Percentiles rank a stretch among this genome's conserved stretches.
These are phyloP conservation scores for Lasius fuliginosus DNA, from an alignment of 2,888 invertebrate genomes.

Conservation along the genomic window DNA sequence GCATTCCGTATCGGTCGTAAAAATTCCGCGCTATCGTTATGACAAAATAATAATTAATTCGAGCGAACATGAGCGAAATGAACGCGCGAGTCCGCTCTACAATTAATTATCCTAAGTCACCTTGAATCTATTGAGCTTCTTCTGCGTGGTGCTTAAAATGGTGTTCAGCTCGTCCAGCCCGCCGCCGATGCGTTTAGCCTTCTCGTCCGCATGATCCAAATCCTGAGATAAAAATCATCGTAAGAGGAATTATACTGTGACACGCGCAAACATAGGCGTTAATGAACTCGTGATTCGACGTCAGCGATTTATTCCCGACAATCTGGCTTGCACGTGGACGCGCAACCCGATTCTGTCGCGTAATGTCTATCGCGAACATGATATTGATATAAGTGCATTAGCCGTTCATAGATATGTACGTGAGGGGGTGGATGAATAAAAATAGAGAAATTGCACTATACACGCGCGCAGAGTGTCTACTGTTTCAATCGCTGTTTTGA, in stretches of 20 bases:
- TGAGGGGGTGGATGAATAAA: not conserved
- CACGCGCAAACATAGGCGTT: conserved; percentile 9
- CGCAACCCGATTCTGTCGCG: conserved; percentile 31
- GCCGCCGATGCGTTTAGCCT: conserved; percentile 89
- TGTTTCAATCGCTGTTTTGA: not conserved
- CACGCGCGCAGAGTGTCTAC: not conserved
- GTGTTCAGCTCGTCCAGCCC: conserved; percentile 94
- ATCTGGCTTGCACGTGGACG: conserved; percentile 37
- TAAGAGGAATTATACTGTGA: conserved; percentile 4
- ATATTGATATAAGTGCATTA: conserved; percentile 14
- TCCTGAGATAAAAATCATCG: conserved; percentile 87
- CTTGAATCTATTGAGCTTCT: conserved; percentile 95
- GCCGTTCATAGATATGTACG: not conserved
- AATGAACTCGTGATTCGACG: conserved; percentile 21
- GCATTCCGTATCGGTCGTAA: conserved; percentile 45
- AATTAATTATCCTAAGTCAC: conserved; percentile 84
- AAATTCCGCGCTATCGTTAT: conserved; percentile 49
- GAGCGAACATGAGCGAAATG: conserved; percentile 31
- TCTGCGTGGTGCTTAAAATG: conserved; percentile 93
- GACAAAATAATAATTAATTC: conserved; percentile 52
- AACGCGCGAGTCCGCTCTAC: conserved; percentile 18
- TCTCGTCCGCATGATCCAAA: conserved; percentile 89
- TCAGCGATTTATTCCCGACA: conserved; percentile 17
- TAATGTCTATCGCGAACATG: conserved; percentile 23
- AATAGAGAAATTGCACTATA: not conserved